phyloP scores from a whole-genome alignment of 2,888 invertebrate species.

The Cheilosia vulpina region DNA sequence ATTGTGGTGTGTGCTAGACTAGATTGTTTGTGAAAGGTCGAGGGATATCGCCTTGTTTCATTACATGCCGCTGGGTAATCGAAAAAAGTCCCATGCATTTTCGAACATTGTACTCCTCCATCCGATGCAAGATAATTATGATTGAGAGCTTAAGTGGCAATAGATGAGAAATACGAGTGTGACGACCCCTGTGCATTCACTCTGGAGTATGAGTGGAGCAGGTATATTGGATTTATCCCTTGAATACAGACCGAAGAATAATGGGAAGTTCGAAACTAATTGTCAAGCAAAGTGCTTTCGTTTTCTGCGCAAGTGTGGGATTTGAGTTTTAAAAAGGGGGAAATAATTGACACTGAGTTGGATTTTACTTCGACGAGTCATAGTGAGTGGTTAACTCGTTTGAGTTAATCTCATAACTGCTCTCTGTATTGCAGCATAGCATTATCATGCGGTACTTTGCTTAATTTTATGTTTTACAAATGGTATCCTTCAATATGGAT shows the following conservation, averaged over 20 bases:
- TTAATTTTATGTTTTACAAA: too few species aligned
- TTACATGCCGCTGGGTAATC: conserved; percentile 8
- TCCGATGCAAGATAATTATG: conserved; percentile 32
- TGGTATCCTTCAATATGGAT: too few species aligned
- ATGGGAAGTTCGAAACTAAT: conserved; percentile 24
- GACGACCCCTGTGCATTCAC: conserved; percentile 2
- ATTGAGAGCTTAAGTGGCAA: conserved; percentile 24
- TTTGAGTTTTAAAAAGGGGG: conserved; percentile 15
- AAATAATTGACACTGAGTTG: neutral
- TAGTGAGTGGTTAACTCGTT: neutral
- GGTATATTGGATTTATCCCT: neutral
- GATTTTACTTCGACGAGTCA: neutral
- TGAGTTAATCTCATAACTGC: neutral
- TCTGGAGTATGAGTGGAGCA: neutral
- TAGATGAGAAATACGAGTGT: conserved; percentile 29
- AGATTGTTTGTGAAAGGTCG: conserved; percentile 1
- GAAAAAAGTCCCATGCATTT: conserved; percentile 34
- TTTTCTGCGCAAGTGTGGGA: conserved; percentile 43
- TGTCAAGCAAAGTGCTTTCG: neutral
- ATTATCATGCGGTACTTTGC: too few species aligned
- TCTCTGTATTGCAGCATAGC: too few species aligned
- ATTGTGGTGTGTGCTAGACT: neutral
- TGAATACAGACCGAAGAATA: conserved; percentile 36
- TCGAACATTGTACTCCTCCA: conserved; percentile 13
- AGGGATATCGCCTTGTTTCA: conserved; percentile 6